Evolutionary conservation across 1,140 invertebrate species (phyloP), one percentile per base, ranked within the genome.

Genomic region (Megalopta genalis): DNA sequence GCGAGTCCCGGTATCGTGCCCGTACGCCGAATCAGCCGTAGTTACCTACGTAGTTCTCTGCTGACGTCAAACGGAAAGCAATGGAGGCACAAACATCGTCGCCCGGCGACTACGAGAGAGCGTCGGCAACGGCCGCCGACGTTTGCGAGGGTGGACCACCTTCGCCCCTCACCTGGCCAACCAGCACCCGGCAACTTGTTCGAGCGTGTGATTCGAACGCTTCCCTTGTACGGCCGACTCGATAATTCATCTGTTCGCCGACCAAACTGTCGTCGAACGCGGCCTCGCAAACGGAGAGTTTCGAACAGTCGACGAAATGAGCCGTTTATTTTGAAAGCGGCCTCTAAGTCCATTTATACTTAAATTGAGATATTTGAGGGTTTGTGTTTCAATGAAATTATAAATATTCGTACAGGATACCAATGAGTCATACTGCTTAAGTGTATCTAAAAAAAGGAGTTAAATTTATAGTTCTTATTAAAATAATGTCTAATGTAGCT

Each of bases 61-160:
- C 16, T 87, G 77, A 86, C 89, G 88, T 92, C 90, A 92, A 92
- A 92, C 88, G 87, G 87, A 89, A 92, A 90, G 90, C 87, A 68
- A 73, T 80, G 77, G 57, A n/a, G 86, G 87, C 80, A 89, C 89
- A 92, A 91, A 91, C 90, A 91, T 84, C 84, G 68, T 82, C 76
- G 69, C 80, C 49, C 77, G 83, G 80, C 83, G 80, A 76, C 57
- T 23, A 25, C 59, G 27, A 63, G 27, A 27, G 8, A 12, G 25
- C 25, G 12, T 12, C 60, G 69, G 37, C 68, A 70, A 62, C 68
- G 49, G 39, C 32, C 32, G 23, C 42, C 37, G 46, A 16, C 49
- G 49, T 21, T 21, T 16, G 49, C 49, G 63, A 63, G 46, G 62
- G 68, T 59, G 75, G 79, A 85, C 81, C 72, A 78, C 72, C 70